Conservation (phyloP, 2,888 invertebrate genomes). For the Drosophila vallismaia region DNA sequence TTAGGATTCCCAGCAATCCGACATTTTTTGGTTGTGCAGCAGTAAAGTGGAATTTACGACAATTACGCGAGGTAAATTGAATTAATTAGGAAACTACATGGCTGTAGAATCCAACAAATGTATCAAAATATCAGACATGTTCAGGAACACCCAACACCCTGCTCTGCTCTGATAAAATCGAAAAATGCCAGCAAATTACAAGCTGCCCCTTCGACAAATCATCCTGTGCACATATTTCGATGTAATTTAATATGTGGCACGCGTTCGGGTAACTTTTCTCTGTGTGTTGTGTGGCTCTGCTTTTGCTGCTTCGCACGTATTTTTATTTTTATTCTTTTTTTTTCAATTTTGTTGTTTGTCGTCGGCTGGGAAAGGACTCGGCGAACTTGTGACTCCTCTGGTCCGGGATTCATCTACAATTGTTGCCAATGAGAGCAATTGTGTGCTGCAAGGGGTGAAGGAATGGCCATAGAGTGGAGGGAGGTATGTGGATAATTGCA, state of each 20-base stretch:
- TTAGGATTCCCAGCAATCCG: constrained; percentile 2
- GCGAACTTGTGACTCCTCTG: constrained; percentile 50
- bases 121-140: constrained; percentile 67
- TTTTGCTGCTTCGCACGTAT: constrained; percentile 42
- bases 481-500: constrained; percentile 63
- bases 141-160: constrained; percentile 3
- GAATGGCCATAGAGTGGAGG: constrained; percentile 17
- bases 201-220: constrained; percentile 53
- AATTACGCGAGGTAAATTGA: constrained; percentile 66
- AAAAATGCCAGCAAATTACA: constrained; percentile 76
- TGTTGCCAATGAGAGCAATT: constrained; percentile 78
- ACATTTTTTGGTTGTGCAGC: constrained; percentile 19
- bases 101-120: constrained; percentile 55
- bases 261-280: constrained; percentile 71
- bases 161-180: constrained; percentile 60
- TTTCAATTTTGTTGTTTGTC: constrained; percentile 23
- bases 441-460: constrained; percentile 50
- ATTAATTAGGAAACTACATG: constrained; percentile 57
- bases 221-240: constrained; percentile 72
- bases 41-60: constrained; percentile 60
- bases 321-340: constrained; percentile 19
- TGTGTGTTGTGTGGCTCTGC: constrained; percentile 13
- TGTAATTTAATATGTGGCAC: constrained; percentile 82
- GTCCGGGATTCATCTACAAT: constrained; percentile 53
- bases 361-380: constrained; percentile 38